Conservation (phyloP, 1,140 invertebrate genomes). For the Drosophila hydei region DNA sequence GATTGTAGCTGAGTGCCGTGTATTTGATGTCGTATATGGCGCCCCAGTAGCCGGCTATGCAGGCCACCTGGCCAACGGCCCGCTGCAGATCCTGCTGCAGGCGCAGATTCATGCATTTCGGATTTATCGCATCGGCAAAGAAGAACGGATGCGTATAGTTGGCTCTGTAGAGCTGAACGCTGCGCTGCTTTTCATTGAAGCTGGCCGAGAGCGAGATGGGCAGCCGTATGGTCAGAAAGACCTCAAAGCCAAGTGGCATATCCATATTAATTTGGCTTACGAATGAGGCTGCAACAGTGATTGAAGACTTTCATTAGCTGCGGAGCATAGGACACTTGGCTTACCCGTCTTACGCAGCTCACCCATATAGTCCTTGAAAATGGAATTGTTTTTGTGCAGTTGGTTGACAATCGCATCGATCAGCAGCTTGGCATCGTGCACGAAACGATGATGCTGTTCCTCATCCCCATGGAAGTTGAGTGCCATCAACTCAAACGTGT, state of each 20-base stretch:
- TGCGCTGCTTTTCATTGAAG: constrained; percentile 30
- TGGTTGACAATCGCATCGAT: background rate
- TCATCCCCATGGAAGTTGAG: background rate
- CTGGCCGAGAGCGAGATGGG: constrained; percentile 18
- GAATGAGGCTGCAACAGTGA: constrained; percentile 29
- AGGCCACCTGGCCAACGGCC: background rate
- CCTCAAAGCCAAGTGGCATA: constrained; percentile 51
- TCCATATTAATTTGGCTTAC: constrained; percentile 30
- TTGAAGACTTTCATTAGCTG: background rate
- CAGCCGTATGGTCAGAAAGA: constrained; percentile 51
- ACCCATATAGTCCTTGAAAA: constrained; percentile 11
- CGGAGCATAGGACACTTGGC: background rate
- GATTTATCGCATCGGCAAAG: constrained; percentile 44
- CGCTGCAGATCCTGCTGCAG: constrained; percentile 36
- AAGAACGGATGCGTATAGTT: constrained; percentile 43
- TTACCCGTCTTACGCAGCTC: constrained; percentile 36
- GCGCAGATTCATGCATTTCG: constrained; percentile 44
- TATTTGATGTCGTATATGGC: constrained; percentile 40
- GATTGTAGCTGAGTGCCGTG: background rate
- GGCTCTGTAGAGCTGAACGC: constrained; percentile 13
- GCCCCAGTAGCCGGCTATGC: background rate
- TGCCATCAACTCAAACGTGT: constrained; percentile 26
- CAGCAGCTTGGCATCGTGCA: constrained; percentile 4
- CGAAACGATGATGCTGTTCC: constrained; percentile 11
- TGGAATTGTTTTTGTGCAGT: background rate